Conservation (phyloP, 2,888 invertebrate species). For the Andrena chrysosceles region DNA sequence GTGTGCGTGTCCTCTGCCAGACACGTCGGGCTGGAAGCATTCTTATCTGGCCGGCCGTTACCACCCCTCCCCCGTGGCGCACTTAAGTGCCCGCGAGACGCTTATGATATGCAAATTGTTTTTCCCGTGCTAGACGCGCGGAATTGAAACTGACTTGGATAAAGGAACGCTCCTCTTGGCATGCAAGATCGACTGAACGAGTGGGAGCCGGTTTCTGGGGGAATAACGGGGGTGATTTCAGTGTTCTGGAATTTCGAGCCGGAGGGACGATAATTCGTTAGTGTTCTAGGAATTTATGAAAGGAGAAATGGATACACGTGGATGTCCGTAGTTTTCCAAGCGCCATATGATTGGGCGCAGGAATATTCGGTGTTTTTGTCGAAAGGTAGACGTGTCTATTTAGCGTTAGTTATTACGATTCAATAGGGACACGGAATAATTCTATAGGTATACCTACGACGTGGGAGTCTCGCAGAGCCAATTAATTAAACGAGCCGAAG, state of each 20-base stretch:
- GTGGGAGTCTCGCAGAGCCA: not conserved
- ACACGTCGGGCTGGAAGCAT: conserved; percentile 8
- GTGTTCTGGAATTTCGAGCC: too few relatives aligned
- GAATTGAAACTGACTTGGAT: conserved; percentile 17
- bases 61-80: not conserved
- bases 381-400: not conserved
- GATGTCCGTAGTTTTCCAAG: too few relatives aligned
- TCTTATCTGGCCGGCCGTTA: conserved; percentile 37
- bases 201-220: not conserved
- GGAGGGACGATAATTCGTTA: too few relatives aligned
- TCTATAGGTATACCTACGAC: not conserved
- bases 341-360: too few relatives aligned
- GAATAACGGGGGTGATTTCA: too few relatives aligned
- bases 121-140: conserved; percentile 14
- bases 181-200: not conserved
- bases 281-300: too few relatives aligned
- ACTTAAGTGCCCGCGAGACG: conserved; percentile 7
- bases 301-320: too few relatives aligned
- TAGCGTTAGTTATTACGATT: not conserved
- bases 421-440: not conserved
- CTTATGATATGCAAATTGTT: conserved; percentile 43
- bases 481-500: conserved; percentile 14
- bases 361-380: too few relatives aligned
- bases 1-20: conserved; percentile 13
- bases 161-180: not conserved